Base-by-base conservation (phyloP, 2,888 invertebrate species). In the Galerucella pusilla region DNA sequence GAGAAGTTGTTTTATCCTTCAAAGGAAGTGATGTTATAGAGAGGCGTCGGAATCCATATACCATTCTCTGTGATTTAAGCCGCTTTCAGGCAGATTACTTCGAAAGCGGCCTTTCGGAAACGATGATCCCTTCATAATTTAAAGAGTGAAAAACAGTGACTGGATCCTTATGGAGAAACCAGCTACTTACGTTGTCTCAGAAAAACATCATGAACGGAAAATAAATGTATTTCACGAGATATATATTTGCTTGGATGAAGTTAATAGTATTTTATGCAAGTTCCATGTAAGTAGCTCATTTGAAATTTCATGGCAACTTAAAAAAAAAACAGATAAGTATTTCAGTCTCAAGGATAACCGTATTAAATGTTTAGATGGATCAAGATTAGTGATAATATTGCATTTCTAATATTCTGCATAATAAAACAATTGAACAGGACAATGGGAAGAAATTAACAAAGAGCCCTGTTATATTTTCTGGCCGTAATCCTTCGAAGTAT, bases 61-160 rank as follows among this genome's bases (percentile, higher is more conserved):
- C 81, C 81, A 80, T 82, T 82, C 81, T 80, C 80, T 81, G 82
- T 84, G 83, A 84, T 84, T 84, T 84, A 84, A 83, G 84, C 81
- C 80, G 83, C 84, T 84, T 83, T 84, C 83, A 83, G 80, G 80
- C 82, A 83, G 83, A 84, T 84, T 84, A 83, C 82, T 80, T 75
- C 75, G 75, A 78, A 77, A 80, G 78, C 80, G 80, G 78, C 78
- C 78, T 73, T 76, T 73, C 67, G 77, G 78, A 81, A 80, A 79
- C 78, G 82, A 81, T 82, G 81, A 81, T 82, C 80, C 81, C 46
- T 78, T 80, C 77, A 81, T 81, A 81, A 82, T 82, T 82, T 80
- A 82, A 80, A 78, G 79, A 81, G 80, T 78, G 80, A 78, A 80
- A 82, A 79, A 76, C 79, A 79, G 75, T 74, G 77, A 75, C 77